phyloP scores from a whole-genome alignment of 2,888 invertebrate species.

The Limnephilus rhombicus region DNA sequence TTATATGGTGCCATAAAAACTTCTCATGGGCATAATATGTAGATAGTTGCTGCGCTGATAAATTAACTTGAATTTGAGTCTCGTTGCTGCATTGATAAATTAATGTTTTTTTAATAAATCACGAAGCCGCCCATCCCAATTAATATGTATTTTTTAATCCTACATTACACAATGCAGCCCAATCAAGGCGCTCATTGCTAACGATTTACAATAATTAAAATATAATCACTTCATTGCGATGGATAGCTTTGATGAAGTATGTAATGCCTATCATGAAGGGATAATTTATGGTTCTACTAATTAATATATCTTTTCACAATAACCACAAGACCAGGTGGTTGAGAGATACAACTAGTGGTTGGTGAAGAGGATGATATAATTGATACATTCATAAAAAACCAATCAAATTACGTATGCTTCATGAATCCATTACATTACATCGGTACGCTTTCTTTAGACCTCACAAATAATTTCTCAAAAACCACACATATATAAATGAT shows the following conservation, averaged over 20 bases:
- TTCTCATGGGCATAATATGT: not conserved
- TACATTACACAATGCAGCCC: not conserved
- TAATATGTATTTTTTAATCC: not conserved
- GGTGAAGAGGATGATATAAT: not conserved
- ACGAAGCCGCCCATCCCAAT: not conserved
- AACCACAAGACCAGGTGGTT: not conserved
- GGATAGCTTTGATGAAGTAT: not conserved
- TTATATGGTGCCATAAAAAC: not conserved
- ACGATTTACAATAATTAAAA: conserved; percentile 2
- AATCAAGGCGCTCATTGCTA: not conserved
- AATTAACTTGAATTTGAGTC: not conserved
- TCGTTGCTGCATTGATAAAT: not conserved
- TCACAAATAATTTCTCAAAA: not conserved
- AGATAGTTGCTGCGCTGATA: not conserved
- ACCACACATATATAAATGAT: not conserved
- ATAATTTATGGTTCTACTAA: conserved; percentile 2
- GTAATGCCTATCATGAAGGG: not conserved
- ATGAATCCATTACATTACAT: not conserved
- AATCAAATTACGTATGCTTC: not conserved
- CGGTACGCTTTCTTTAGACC: no score
- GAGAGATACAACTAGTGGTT: not conserved
- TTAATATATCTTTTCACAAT: not conserved
- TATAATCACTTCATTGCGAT: not conserved
- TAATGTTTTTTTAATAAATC: not conserved
- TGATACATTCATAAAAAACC: not conserved